Base-by-base conservation (phyloP, 37 sponge, comb jelly and placozoan genomes). In the Crambe crambe region DNA sequence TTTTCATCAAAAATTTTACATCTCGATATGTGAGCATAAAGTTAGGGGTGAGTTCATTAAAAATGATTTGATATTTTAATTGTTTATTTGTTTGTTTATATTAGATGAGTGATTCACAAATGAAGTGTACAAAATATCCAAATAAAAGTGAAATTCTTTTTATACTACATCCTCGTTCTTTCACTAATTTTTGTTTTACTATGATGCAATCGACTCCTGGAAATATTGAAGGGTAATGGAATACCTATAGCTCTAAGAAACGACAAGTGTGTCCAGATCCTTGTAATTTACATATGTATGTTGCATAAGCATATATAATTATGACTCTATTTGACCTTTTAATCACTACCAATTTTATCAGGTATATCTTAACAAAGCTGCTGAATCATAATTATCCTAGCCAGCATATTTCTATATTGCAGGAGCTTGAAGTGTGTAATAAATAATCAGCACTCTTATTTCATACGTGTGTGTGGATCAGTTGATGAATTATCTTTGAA, bases 341-440 rank as follows among this genome's bases (percentile, higher is more conserved):
- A n/a, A n/a, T n/a, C n/a, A n/a, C n/a, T n/a, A n/a, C n/a, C n/a
- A n/a, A n/a, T n/a, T n/a, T n/a, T n/a, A n/a, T n/a, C n/a, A n/a
- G n/a, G n/a, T n/a, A n/a, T n/a, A n/a, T n/a, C n/a, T n/a, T n/a
- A n/a, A n/a, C n/a, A n/a, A n/a, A n/a, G n/a, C n/a, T n/a, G n/a
- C n/a, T n/a, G n/a, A n/a, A n/a, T n/a, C n/a, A n/a, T n/a, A n/a
- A n/a, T n/a, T n/a, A n/a, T n/a, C n/a, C n/a, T n/a, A n/a, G n/a
- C n/a, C n/a, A n/a, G 37, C 68, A 35, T 60, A n/a, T n/a, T 60
- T 6, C 17, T 60, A 6, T 22, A 60, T n/a, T 84, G 40, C 51
- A 90, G 95, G 75, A 84, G 89, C 62, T 30, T 87, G 23, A 41
- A 68, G 67, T 86, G 69, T 66, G 15, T 3, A 20, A 73, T 93